Base-by-base conservation (phyloP, 2,888 invertebrate species). In the Folsomia candida region DNA sequence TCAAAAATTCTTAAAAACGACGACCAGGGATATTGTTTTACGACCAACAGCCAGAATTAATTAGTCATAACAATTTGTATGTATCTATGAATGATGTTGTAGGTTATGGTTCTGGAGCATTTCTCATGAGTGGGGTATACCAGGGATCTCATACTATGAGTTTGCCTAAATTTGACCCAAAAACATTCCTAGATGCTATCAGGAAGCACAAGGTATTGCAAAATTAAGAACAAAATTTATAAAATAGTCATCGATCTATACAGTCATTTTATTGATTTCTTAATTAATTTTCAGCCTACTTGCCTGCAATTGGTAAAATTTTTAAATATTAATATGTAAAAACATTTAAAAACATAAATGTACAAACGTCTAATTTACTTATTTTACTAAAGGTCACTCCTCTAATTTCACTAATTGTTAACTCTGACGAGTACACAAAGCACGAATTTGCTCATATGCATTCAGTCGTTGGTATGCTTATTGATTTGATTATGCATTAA, bases 361-460 rank as follows among this genome's bases (percentile, higher is more conserved):
- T n/a, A n/a, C n/a, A n/a, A n/a, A n/a, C n/a, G n/a, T n/a, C n/a
- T n/a, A n/a, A n/a, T n/a, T n/a, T n/a, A n/a, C n/a, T n/a, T n/a
- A n/a, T n/a, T n/a, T n/a, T n/a, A n/a, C n/a, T n/a, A n/a, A n/a
- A n/a, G n/a, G 3, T 93, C 1, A 92, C 93, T 0, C 92, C 92
- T 0, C 84, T 93, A 4, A 83, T 92, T 25, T 85, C 91, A 1
- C 91, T 91, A 83, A 82, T 93, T 67, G 89, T 90, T 0, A 88
- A 90, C 25, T 89, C 88, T 81, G 86, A 91, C 0, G 83, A 86
- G 29, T 88, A 91, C 11, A 87, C 86, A 65, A 86, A 87, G 76
- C 88, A 88, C 70, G 89, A 91, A 80, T 82, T 93, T 60, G 84
- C 87, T 26, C 86, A 86, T 0, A 84, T 93, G 0, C 86, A 87